phyloP scores from a whole-genome alignment of 1,140 invertebrate species.

The Popillia japonica region DNA sequence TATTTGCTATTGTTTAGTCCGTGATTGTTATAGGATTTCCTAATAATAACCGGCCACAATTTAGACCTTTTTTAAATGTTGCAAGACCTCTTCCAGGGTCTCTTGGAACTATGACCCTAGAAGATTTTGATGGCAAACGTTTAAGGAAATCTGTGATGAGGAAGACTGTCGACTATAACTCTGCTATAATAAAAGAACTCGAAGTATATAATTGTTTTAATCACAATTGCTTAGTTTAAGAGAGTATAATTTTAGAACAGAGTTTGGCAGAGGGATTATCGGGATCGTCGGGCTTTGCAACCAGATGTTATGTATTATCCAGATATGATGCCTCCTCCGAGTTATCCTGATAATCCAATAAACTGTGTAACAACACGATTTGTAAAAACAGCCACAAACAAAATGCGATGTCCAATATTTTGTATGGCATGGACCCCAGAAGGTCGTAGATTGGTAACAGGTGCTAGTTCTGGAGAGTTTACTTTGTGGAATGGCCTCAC shows the following conservation, averaged over 20 bases:
- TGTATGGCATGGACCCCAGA: slow-evolving; percentile 99
- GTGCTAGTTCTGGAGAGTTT: slow-evolving; percentile 98
- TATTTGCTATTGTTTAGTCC: not conserved
- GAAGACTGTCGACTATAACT: slow-evolving; percentile 98
- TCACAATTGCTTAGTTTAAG: not conserved
- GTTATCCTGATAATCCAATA: slow-evolving; percentile 92
- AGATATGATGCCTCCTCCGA: slow-evolving; percentile 86
- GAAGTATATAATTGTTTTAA: slow-evolving; percentile 65
- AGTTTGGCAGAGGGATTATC: slow-evolving; percentile 91
- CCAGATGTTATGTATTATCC: slow-evolving; percentile 92
- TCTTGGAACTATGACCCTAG: slow-evolving; percentile 71
- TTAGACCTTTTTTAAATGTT: slow-evolving; percentile 66
- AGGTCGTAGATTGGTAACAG: slow-evolving; percentile 95
- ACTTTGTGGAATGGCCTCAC: slow-evolving; percentile 99
- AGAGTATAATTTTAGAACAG: slow-evolving; percentile 71
- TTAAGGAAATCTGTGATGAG: slow-evolving; percentile 95
- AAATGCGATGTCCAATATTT: slow-evolving; percentile 99
- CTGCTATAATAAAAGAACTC: slow-evolving; percentile 91
- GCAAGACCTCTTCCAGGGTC: slow-evolving; percentile 66
- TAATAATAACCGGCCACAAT: slow-evolving; percentile 53
- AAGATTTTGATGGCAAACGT: slow-evolving; percentile 95
- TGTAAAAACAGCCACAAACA: slow-evolving; percentile 98
- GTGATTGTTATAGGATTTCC: slow-evolving; percentile 49
- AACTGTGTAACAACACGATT: slow-evolving; percentile 97
- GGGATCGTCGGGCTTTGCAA: slow-evolving; percentile 86